phyloP scores from a whole-genome alignment of 1,140 invertebrate genomes.

The Lasaia peninsularis region DNA sequence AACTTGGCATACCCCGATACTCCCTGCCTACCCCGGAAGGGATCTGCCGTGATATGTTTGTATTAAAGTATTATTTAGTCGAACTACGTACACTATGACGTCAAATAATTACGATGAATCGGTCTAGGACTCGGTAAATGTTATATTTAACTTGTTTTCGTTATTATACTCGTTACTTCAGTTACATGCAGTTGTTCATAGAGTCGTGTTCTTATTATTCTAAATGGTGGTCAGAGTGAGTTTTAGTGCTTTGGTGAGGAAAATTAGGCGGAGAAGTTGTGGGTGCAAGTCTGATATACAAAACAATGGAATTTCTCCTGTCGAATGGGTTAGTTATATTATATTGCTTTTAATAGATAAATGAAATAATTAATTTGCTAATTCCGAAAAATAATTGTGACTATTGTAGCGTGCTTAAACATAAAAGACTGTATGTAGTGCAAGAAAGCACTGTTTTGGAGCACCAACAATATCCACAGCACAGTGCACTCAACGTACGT shows the following conservation, averaged over 20 bases:
- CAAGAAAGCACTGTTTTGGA: too few species aligned
- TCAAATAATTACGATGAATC: not conserved
- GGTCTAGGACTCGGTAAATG: conserved; percentile 24
- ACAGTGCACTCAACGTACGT: too few species aligned
- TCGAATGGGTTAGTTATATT: not conserved
- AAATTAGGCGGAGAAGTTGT: conserved; percentile 27
- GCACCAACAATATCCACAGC: too few species aligned
- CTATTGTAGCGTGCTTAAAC: too few species aligned
- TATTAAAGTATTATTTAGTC: not conserved
- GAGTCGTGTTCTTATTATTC: conserved; percentile 16
- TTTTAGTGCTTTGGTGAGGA: conserved; percentile 26
- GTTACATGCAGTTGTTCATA: conserved; percentile 33
- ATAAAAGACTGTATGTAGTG: too few species aligned
- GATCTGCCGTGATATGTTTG: too few species aligned
- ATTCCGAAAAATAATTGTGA: too few species aligned
- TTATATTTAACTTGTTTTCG: conserved; percentile 41
- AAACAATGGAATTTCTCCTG: not conserved
- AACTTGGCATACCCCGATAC: too few species aligned
- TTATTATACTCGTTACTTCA: conserved; percentile 37
- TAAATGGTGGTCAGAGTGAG: conserved; percentile 33
- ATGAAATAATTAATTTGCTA: too few species aligned
- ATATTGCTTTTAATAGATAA: conserved; percentile 19
- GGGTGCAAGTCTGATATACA: conserved; percentile 41
- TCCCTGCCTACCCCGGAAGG: too few species aligned
- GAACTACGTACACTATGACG: not conserved